phyloP scores from a whole-genome alignment of 2,113 vertebrate species.

The Hiodon alosoides region DNA sequence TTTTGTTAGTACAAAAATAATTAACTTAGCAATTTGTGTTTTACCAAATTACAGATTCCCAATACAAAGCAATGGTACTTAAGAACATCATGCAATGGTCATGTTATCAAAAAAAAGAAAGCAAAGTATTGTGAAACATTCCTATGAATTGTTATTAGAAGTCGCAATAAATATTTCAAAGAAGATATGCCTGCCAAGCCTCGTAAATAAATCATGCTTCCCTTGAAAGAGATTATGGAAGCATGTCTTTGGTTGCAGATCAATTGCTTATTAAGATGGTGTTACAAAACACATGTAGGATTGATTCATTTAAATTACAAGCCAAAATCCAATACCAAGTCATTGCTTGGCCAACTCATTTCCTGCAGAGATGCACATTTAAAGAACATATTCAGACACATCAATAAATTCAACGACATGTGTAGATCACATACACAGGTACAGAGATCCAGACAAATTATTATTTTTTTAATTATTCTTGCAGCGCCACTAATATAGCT shows the following conservation, averaged over 20 bases:
- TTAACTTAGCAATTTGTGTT: too few relatives aligned
- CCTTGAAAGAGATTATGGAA: slow-evolving; percentile 12
- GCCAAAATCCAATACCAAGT: slow-evolving; percentile 9
- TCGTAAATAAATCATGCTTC: slow-evolving; percentile 15
- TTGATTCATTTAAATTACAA: slow-evolving; percentile 22
- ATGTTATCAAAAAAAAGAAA: too few relatives aligned
- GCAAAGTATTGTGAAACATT: too few relatives aligned
- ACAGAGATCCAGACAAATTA: not conserved
- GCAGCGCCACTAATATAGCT: not conserved
- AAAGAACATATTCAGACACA: not conserved
- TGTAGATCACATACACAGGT: not conserved
- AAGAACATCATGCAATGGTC: too few relatives aligned
- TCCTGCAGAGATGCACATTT: slow-evolving; percentile 7
- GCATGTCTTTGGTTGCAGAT: slow-evolving; percentile 14
- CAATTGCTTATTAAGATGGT: slow-evolving; percentile 18
- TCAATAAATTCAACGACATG: not conserved
- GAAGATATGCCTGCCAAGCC: not conserved
- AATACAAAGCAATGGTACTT: too few relatives aligned
- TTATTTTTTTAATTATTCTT: not conserved
- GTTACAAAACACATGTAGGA: slow-evolving; percentile 19
- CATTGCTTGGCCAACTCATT: not conserved
- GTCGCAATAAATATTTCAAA: slow-evolving; percentile 10
- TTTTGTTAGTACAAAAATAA: too few relatives aligned
- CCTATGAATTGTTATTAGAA: not conserved
- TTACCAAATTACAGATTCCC: too few relatives aligned